Evolutionary conservation across 1,140 invertebrate species (phyloP).

Genomic region (Trypoxylus dichotomus): DNA sequence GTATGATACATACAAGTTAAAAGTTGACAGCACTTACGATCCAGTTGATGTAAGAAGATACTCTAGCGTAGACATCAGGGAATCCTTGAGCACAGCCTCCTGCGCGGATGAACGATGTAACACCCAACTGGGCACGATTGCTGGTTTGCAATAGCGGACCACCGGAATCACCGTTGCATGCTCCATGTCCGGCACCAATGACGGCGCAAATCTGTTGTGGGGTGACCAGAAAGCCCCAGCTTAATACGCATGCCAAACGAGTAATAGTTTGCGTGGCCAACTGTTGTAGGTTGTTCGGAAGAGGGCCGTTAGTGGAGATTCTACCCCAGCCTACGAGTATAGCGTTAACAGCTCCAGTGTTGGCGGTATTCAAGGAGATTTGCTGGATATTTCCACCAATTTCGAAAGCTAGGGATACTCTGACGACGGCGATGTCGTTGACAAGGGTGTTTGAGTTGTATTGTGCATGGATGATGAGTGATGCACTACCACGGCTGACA

Average conservation of each 20-base stretch:
- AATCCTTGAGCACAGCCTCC: neutral
- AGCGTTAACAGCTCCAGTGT: constrained; percentile 45
- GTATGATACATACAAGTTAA: neutral
- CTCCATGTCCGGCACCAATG: constrained; percentile 60
- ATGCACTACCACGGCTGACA: neutral
- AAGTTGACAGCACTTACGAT: neutral
- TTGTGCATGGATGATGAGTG: neutral
- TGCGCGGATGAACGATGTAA: neutral
- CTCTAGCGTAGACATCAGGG: constrained; percentile 17
- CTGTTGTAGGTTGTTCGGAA: constrained; percentile 52
- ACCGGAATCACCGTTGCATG: constrained; percentile 65
- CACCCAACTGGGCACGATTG: neutral
- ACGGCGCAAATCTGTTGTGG: constrained; percentile 59
- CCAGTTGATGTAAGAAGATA: constrained; percentile 19
- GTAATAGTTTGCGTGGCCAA: constrained; percentile 53
- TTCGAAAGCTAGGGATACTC: neutral
- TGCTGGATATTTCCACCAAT: constrained; percentile 45
- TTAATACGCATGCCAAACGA: constrained; percentile 47
- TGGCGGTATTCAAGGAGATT: constrained; percentile 53
- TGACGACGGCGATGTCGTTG: constrained; percentile 1
- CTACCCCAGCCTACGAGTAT: constrained; percentile 51
- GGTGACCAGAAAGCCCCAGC: neutral
- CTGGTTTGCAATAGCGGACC: constrained; percentile 55
- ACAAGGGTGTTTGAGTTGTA: neutral
- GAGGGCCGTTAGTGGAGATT: constrained; percentile 38